These are phyloP conservation scores for Mesitornis unicolor DNA, from an alignment of 2,113 vertebrate species.

Conservation along the genomic window DNA sequence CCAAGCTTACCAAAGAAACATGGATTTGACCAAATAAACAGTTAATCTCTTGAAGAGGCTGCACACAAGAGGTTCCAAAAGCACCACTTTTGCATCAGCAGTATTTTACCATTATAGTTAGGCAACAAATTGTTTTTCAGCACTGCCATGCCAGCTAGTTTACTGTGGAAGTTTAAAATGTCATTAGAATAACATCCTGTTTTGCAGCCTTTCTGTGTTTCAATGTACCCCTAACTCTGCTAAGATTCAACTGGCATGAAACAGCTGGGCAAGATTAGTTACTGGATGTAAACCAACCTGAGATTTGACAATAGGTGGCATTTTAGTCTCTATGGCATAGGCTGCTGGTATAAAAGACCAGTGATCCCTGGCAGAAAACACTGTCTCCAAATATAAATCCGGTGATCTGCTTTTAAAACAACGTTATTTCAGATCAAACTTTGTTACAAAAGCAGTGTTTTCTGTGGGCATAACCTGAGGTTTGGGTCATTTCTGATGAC, in stretches of 20 bases:
- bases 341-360: conserved; percentile 1
- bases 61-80: neutral
- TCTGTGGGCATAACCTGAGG: neutral
- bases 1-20: neutral
- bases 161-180: neutral
- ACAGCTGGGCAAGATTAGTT: conserved; percentile 20
- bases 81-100: neutral
- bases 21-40: neutral
- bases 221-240: neutral
- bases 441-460: neutral
- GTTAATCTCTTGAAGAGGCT: neutral
- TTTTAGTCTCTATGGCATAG: neutral
- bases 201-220: conserved; percentile 8
- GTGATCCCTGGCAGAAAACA: neutral
- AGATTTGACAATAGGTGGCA: conserved; percentile 44
- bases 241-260: neutral
- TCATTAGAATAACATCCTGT: neutral
- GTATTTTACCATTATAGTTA: neutral
- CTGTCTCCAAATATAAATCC: neutral
- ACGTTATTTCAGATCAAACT: neutral
- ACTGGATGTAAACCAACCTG: neutral
- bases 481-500: neutral
- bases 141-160: neutral
- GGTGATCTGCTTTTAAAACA: neutral
- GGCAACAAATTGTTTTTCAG: neutral